Base-by-base conservation (phyloP, 2,113 vertebrate genomes). In the Neolamprologus longior region DNA sequence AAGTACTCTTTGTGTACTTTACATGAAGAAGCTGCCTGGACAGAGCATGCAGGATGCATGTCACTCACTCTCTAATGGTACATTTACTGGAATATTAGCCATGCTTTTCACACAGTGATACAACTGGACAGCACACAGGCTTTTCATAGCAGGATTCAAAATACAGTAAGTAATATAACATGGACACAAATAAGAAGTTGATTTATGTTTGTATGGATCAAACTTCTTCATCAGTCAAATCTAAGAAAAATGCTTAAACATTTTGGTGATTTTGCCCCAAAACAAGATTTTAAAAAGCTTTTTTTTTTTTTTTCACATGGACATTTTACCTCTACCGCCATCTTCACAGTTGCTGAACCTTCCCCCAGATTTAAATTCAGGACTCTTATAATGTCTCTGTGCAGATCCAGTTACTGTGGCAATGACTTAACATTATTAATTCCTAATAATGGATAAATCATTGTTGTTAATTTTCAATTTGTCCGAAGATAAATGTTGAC, bases 381-480 rank as follows among this genome's bases (percentile, higher is more conserved):
- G 40, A 76, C 14, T 28, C 21, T 73, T 17, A 1, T 68, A 40
- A 68, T 45, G 8, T 73, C 40, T 73, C 40, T 26, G 40, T 73
- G 24, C 24, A 26, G 40, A 45, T 45, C 1, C 68, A 73, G 68
- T 17, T 45, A 5, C 11, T 26, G 4, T 37, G 40, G 6, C 4
- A 78, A 14, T 31, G 6, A 21, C 54, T 50, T 42, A 80, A 80
- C 37, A 73, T 45, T 17, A 45, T 45, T 24, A 45, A 45, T 45
- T 24, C 4, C 26, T 3, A 40, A 42, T 61, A 47, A 3, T 4
- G 6, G 24, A 33, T 91, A 5, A 87, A 87, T 88, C 81, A 82
- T 52, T 84, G 79, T 82, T 17, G 7, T 84, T 84, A 1, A 84
- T 61, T 52, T 40, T 79, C 86, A 73, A 33, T 80, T 83, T 2